Base-by-base conservation (phyloP, 2,113 vertebrate species). In the Colistium nudipinnis region DNA sequence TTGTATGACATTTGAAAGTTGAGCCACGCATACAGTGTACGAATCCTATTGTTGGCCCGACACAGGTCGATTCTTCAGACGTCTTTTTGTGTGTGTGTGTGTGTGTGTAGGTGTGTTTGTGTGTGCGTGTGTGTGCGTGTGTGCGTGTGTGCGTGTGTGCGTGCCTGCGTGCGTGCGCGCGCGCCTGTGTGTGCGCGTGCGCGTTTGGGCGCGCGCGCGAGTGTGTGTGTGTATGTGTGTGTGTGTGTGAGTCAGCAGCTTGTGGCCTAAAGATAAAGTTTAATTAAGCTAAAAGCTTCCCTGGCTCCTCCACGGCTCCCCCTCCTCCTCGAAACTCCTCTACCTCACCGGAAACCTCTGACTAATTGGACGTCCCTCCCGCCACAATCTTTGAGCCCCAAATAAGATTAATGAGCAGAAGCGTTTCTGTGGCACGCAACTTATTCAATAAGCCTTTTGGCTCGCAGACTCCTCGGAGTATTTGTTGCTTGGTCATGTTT, bases 241-340 rank as follows among this genome's bases (percentile, higher is more conserved):
- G 60, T 74, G 45, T 75, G 64, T 55, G 66, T 91, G 93, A 92
- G 84, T 92, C 92, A 93, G 91, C 90, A 86, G 76, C 77, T 90
- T 85, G 61, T 80, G 74, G 56, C 78, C 80, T 84, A 80, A 90
- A 93, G 90, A 89, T 92, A 88, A 90, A 86, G 87, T 92, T 86
- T 94, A 94, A 95, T 95, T 95, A 95, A 92, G 88, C 90, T 95
- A 94, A 96, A 94, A 95, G 95, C 95, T 90, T 93, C 87, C 92
- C 81, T 94, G 92, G 93, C 92, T 84, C 60, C 76, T 83, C 80
- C 70, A 16, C 49, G 61, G 79, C 72, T 82, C 78, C 74, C 61
- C 91, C 92, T 90, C 89, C 86, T 86, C 77, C 88, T 80, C 82
- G 78, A 74, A 76, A 84, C 59, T 86, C 62, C 35, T 75, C 56